Percentiles rank a stretch among this genome's conserved stretches.
phyloP scores from a whole-genome alignment of 2,797 vertebrate genomes.

The Alauda arvensis region DNA sequence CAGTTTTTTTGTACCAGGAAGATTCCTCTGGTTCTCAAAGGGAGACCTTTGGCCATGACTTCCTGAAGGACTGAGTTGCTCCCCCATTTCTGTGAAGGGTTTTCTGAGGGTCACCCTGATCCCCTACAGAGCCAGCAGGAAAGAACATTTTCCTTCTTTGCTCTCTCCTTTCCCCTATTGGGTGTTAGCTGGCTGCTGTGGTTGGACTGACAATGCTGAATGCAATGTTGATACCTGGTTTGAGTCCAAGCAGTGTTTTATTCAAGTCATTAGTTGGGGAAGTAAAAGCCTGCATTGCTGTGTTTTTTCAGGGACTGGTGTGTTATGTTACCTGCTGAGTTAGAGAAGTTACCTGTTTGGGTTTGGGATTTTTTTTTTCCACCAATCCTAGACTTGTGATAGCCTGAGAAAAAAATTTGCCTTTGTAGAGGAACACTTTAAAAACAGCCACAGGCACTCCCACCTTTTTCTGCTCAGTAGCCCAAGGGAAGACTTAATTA shows the following conservation, averaged over 20 bases:
- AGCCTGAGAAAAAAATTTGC: constrained; percentile 35
- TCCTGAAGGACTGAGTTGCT: not conserved
- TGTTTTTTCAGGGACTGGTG: constrained; percentile 2
- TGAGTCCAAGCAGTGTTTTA: constrained; percentile 33
- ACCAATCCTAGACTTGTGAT: constrained; percentile 3
- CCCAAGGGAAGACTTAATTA: constrained; percentile 65
- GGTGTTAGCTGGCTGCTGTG: not conserved
- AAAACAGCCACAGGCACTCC: not conserved
- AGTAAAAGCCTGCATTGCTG: not conserved
- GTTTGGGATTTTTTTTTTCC: rapidly evolving
- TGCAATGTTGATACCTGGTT: constrained; percentile 29
- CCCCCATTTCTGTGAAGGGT: not conserved
- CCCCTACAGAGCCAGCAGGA: not conserved
- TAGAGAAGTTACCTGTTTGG: constrained; percentile 16
- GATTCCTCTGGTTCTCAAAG: not conserved
- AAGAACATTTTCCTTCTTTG: not conserved
- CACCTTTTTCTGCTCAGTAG: constrained; percentile 35
- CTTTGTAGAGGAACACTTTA: constrained; percentile 42
- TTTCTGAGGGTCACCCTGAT: not conserved
- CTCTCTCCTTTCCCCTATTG: not conserved
- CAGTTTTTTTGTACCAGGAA: not conserved
- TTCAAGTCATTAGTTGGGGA: constrained; percentile 43
- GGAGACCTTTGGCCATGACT: rapidly evolving
- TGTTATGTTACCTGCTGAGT: constrained; percentile 44
- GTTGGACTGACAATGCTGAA: not conserved